These are phyloP conservation scores for Onychostruthus taczanowskii DNA, from an alignment of 2,113 vertebrate species.

Conservation along the genomic window DNA sequence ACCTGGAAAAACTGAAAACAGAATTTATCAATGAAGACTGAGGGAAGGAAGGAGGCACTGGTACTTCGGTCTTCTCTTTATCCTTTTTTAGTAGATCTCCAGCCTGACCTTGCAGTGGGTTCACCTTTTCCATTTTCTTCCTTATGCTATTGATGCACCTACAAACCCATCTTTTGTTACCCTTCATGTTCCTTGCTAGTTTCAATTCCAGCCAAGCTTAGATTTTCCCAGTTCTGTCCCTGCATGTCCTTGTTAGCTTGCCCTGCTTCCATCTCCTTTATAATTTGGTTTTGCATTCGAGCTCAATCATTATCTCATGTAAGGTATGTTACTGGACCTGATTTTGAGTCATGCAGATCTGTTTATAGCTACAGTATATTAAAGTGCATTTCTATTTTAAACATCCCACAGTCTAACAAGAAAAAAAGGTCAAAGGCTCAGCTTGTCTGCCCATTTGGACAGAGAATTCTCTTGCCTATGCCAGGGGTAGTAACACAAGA, in stretches of 20 bases:
- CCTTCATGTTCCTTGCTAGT: background rate
- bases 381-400: conserved; percentile 7
- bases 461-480: background rate
- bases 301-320: background rate
- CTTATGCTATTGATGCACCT: background rate
- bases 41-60: background rate
- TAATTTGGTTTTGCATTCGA: background rate
- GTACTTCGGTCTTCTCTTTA: background rate
- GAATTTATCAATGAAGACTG: background rate
- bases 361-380: background rate
- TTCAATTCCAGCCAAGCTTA: background rate
- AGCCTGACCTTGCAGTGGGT: background rate
- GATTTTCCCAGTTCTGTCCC: background rate
- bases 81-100: background rate
- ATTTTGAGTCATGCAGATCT: background rate
- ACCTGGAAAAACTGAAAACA: background rate
- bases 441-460: background rate
- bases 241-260: background rate
- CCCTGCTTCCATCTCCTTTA: background rate
- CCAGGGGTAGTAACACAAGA: background rate
- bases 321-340: background rate
- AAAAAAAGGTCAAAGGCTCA: conserved; percentile 9
- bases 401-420: background rate
- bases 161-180: background rate
- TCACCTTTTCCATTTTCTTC: background rate